These are phyloP conservation scores for Dissostichus mawsoni DNA, from an alignment of 2,113 vertebrate species.

Conservation along the genomic window DNA sequence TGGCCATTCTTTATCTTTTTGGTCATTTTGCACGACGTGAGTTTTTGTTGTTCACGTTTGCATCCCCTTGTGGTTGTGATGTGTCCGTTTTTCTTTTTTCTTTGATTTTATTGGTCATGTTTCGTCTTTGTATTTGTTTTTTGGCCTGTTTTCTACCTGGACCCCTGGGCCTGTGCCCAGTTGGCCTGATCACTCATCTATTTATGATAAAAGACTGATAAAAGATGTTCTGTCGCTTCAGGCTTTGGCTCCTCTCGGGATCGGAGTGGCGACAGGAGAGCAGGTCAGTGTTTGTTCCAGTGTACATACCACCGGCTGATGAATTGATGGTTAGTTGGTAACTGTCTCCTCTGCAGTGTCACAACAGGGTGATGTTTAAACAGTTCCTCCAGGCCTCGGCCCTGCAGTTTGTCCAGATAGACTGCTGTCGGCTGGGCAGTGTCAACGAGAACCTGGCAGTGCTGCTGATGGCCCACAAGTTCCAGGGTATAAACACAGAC, in stretches of 20 bases:
- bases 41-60: too few species aligned
- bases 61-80: background rate
- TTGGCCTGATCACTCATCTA: background rate
- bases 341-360: slow-evolving; percentile 72
- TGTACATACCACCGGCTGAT: background rate
- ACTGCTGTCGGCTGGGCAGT: slow-evolving; percentile 90
- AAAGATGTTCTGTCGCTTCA: slow-evolving; percentile 59
- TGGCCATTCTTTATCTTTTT: too few species aligned
- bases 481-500: slow-evolving; percentile 75
- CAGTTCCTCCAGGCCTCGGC: slow-evolving; percentile 88
- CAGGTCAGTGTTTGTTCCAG: slow-evolving; percentile 74
- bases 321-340: background rate
- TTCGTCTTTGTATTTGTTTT: background rate
- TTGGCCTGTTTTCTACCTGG: too few species aligned
- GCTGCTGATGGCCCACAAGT: slow-evolving; percentile 89
- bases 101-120: background rate
- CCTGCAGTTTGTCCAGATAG: slow-evolving; percentile 89
- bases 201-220: background rate
- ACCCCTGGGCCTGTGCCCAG: background rate
- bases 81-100: background rate
- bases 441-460: slow-evolving; percentile 90
- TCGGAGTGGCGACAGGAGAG: slow-evolving; percentile 86
- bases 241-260: slow-evolving; percentile 85
- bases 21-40: too few species aligned
- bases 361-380: slow-evolving; percentile 91